Conservation (phyloP, 2,888 invertebrate genomes). For the Caenorhabditis afra region DNA sequence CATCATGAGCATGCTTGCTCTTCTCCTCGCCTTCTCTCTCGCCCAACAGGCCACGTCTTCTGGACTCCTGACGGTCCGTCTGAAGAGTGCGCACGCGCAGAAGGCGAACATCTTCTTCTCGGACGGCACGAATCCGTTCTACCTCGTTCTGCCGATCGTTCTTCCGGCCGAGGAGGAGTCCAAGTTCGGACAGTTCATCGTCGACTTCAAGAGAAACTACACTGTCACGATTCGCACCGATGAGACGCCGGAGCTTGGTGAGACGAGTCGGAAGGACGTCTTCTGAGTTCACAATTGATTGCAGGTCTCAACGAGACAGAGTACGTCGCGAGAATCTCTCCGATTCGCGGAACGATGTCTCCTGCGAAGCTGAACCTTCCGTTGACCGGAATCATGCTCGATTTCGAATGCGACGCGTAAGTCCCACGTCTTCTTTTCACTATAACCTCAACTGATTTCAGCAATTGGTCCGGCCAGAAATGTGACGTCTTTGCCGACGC, state of each 20-base stretch:
- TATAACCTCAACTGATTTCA: too few species aligned
- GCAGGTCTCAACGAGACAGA: conserved; percentile 9
- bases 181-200: conserved; percentile 13
- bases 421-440: not conserved
- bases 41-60: conserved; percentile 3
- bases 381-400: conserved; percentile 20
- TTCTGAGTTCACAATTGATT: not conserved
- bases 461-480: conserved; percentile 23
- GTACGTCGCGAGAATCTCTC: conserved; percentile 10
- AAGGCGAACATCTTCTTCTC: conserved; percentile 23
- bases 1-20: not conserved
- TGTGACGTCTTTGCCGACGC: not conserved
- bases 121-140: not conserved
- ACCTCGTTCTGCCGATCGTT: conserved; percentile 17
- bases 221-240: conserved; percentile 2
- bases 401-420: conserved; percentile 33
- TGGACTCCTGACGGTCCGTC: conserved; percentile 18
- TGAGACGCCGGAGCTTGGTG: conserved; percentile 13
- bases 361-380: conserved; percentile 33
- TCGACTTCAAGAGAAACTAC: conserved; percentile 23
- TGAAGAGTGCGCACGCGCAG: conserved; percentile 29
- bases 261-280: not conserved
- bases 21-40: not conserved
- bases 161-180: conserved; percentile 13
- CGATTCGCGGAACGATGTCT: conserved; percentile 15